A percentile compares a stretch with the other conserved stretches of the same genome.
These are phyloP conservation scores for Xanthorhoe designata DNA, from an alignment of 2,888 invertebrate species.

Conservation along the genomic window DNA sequence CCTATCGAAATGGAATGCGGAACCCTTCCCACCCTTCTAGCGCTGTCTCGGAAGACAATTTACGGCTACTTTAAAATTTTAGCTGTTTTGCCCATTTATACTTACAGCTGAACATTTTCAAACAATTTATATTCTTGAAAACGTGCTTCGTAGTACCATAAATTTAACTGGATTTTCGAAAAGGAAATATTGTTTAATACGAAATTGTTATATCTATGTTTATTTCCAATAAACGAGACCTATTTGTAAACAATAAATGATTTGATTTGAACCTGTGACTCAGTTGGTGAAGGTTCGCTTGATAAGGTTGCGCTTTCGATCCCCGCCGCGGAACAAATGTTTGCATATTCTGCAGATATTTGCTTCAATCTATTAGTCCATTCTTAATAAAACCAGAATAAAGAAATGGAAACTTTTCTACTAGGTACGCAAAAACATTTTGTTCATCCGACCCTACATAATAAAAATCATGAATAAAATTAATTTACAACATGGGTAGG, in stretches of 20 bases:
- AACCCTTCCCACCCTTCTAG: conserved; percentile 36
- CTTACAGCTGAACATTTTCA: conserved; percentile 28
- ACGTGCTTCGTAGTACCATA: conserved; percentile 19
- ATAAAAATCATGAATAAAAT: conserved; percentile 10
- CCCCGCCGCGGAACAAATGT: too few relatives aligned
- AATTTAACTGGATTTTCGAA: conserved; percentile 21
- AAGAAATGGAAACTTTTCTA: not conserved
- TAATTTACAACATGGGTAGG: conserved; percentile 8
- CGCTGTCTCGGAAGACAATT: conserved; percentile 31
- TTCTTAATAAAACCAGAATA: too few relatives aligned
- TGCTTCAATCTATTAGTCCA: too few relatives aligned
- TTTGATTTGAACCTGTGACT: too few relatives aligned
- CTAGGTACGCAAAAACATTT: not conserved
- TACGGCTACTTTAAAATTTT: conserved; percentile 36
- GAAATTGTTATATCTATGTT: not conserved
- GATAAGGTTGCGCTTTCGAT: too few relatives aligned
- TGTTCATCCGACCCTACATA: not conserved
- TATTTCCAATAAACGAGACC: not conserved
- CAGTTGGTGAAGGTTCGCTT: too few relatives aligned
- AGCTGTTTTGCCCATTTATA: conserved; percentile 33
- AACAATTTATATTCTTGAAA: conserved; percentile 26
- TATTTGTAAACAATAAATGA: too few relatives aligned
- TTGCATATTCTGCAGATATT: too few relatives aligned
- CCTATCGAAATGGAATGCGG: conserved; percentile 37
- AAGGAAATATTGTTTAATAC: conserved; percentile 5